phyloP scores from a whole-genome alignment of 2,113 vertebrate genomes.

The Chaetodon auriga region DNA sequence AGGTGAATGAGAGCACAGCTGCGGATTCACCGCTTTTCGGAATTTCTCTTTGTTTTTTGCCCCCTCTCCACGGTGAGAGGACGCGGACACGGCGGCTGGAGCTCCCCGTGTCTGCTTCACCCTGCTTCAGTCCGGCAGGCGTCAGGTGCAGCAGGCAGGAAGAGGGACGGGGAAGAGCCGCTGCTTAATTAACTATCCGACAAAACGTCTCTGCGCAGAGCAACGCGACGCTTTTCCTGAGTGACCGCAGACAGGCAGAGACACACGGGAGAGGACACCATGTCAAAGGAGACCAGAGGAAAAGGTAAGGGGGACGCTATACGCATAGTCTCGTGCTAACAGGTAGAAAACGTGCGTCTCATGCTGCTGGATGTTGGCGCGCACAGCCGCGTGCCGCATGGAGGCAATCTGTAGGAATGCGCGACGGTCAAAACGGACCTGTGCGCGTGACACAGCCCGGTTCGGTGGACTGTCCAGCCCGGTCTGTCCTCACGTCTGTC shows the following conservation, averaged over 20 bases:
- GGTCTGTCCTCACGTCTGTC: slow-evolving; percentile 8
- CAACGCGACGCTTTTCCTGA: slow-evolving; percentile 33
- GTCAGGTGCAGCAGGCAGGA: slow-evolving; percentile 63
- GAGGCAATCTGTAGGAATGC: slow-evolving; percentile 80
- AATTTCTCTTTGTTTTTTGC: neutral
- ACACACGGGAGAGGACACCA: slow-evolving; percentile 68
- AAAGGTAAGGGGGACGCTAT: slow-evolving; percentile 74
- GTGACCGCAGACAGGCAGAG: slow-evolving; percentile 26
- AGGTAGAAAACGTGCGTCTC: slow-evolving; percentile 69
- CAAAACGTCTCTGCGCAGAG: slow-evolving; percentile 21
- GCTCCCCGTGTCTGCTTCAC: slow-evolving; percentile 43
- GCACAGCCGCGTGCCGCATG: slow-evolving; percentile 47
- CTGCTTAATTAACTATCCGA: slow-evolving; percentile 54
- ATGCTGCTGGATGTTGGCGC: slow-evolving; percentile 41
- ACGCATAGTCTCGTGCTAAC: slow-evolving; percentile 56
- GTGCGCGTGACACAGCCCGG: neutral
- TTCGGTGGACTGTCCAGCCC: neutral
- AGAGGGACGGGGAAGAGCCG: slow-evolving; percentile 50
- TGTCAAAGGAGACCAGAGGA: slow-evolving; percentile 82
- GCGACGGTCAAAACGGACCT: slow-evolving; percentile 23
- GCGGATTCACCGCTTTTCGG: neutral
- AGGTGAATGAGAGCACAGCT: slow-evolving; percentile 59
- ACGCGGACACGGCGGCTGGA: slow-evolving; percentile 36
- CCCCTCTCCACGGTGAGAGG: slow-evolving; percentile 16
- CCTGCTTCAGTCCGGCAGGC: slow-evolving; percentile 42